Evolutionary conservation across 1,140 invertebrate genomes (phyloP).

Genomic region (Drosophila rhopaloa): DNA sequence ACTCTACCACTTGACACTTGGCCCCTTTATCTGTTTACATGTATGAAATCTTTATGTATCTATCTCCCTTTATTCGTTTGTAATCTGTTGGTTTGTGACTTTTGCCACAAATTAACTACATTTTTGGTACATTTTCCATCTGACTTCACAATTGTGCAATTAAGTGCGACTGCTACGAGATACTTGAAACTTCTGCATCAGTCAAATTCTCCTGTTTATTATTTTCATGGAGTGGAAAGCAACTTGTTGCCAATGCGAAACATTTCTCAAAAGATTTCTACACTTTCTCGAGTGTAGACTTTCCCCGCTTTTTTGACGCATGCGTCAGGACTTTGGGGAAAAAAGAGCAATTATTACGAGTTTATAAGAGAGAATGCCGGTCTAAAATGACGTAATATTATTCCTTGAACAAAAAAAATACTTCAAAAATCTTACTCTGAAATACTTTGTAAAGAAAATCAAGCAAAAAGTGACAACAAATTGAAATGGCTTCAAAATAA

Average conservation of each 20-base stretch:
- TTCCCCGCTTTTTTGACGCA: conserved; percentile 39
- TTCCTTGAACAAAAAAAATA: neutral
- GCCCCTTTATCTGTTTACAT: conserved; percentile 1
- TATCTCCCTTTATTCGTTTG: conserved; percentile 21
- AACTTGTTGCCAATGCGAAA: conserved; percentile 70
- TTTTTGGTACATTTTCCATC: conserved; percentile 71
- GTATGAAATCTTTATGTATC: neutral
- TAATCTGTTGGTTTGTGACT: conserved; percentile 18
- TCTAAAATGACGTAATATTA: conserved; percentile 66
- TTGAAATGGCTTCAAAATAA: too few species aligned
- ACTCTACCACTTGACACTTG: conserved; percentile 28
- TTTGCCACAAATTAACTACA: conserved; percentile 55
- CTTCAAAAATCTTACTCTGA: neutral
- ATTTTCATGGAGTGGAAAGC: conserved; percentile 20
- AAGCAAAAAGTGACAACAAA: too few species aligned
- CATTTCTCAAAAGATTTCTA: conserved; percentile 19
- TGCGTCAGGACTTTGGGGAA: conserved; percentile 18
- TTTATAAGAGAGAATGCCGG: conserved; percentile 68
- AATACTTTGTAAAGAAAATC: too few species aligned
- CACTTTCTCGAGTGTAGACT: conserved; percentile 42
- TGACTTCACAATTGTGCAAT: conserved; percentile 76
- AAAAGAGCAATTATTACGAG: neutral
- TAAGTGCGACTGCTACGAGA: conserved; percentile 42
- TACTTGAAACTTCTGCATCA: conserved; percentile 12
- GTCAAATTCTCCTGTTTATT: conserved; percentile 2